phyloP scores from a whole-genome alignment of 2,888 invertebrate species.

The Loripinus fragilis region DNA sequence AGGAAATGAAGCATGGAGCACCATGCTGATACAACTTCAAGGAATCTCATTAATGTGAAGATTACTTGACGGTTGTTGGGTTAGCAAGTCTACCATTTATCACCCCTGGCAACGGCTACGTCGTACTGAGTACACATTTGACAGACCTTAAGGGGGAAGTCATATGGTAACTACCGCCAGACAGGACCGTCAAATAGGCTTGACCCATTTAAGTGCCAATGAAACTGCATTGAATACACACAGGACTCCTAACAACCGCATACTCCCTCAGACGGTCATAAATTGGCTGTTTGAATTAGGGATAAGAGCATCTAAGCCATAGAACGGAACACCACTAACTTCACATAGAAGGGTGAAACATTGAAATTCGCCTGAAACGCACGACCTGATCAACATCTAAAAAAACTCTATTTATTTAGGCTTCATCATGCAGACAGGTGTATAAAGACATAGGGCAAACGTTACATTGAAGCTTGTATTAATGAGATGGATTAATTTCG shows the following conservation, averaged over 20 bases:
- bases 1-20: neutral
- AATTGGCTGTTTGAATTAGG: neutral
- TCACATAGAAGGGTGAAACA: neutral
- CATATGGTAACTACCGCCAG: neutral
- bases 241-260: neutral
- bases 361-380: neutral
- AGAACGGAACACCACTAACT: neutral
- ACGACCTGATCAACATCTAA: neutral
- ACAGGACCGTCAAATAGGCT: neutral
- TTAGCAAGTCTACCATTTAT: neutral
- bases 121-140: neutral
- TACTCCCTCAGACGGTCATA: too few species aligned
- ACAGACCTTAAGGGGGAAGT: neutral
- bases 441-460: neutral
- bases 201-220: neutral
- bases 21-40: too few species aligned
- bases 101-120: neutral
- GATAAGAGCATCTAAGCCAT: neutral
- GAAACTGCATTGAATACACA: constrained; percentile 2
- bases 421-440: neutral
- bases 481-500: neutral
- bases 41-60: neutral
- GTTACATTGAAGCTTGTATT: neutral
- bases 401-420: neutral
- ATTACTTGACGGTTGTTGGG: neutral